A percentile compares a stretch with the other conserved stretches of the same genome.
Evolutionary conservation across 2,888 invertebrate species (phyloP).

Genomic region (Drosophila anomalata): DNA sequence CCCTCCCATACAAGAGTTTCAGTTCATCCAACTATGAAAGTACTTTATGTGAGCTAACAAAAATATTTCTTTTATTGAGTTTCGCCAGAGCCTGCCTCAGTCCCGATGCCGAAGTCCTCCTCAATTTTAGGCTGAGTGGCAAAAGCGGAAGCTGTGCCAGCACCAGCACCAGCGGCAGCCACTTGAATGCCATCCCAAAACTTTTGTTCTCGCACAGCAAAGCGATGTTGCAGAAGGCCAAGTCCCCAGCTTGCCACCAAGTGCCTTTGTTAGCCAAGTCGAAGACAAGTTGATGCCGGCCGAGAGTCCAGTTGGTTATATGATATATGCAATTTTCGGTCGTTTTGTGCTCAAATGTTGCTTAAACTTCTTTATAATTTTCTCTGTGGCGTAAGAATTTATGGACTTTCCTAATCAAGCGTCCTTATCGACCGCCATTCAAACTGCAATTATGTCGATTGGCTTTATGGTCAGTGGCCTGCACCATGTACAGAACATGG

Average conservation of each 20-base stretch:
- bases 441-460: constrained; percentile 60
- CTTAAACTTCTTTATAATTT: neutral
- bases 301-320: constrained; percentile 10
- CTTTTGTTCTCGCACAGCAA: constrained; percentile 32
- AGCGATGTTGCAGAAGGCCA: constrained; percentile 40
- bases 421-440: constrained; percentile 7
- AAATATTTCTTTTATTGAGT: constrained; percentile 78
- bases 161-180: constrained; percentile 2
- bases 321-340: constrained; percentile 36
- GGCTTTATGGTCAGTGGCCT: constrained; percentile 29
- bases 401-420: neutral
- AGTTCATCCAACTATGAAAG: constrained; percentile 76
- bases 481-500: neutral
- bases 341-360: constrained; percentile 19
- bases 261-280: constrained; percentile 62
- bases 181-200: constrained; percentile 24
- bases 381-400: neutral
- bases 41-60: constrained; percentile 78
- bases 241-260: constrained; percentile 57
- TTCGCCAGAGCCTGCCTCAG: constrained; percentile 54
- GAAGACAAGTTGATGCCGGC: constrained; percentile 43
- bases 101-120: constrained; percentile 7
- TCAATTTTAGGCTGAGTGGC: constrained; percentile 41
- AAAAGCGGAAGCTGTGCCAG: constrained; percentile 6
- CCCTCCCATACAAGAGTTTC: constrained; percentile 40